These are phyloP conservation scores for Danaus melanippus DNA, from an alignment of 1,140 invertebrate species.

Conservation along the genomic window DNA sequence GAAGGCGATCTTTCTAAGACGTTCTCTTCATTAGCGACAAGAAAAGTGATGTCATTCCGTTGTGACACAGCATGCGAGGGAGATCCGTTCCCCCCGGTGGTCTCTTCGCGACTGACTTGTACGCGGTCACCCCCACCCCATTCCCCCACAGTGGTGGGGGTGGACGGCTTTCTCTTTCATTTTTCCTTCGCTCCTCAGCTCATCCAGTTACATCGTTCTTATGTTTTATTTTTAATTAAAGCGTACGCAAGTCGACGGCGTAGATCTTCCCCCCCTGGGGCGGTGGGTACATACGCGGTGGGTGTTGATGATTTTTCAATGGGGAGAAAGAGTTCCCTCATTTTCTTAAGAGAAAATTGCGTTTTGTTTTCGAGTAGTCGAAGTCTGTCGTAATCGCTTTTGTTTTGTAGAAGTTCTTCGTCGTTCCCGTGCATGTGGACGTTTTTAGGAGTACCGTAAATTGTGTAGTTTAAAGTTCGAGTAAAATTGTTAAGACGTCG, in stretches of 20 bases:
- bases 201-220: conserved; percentile 72
- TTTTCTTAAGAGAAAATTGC: conserved; percentile 73
- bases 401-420: conserved; percentile 61
- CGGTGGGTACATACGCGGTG: conserved; percentile 63
- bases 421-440: conserved; percentile 50
- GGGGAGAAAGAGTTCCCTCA: conserved; percentile 72
- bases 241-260: conserved; percentile 69
- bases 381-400: conserved; percentile 71
- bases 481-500: conserved; percentile 42
- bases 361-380: conserved; percentile 72
- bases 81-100: conserved; percentile 52
- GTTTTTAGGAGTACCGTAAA: conserved; percentile 41
- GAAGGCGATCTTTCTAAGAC: conserved; percentile 52
- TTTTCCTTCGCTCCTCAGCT: conserved; percentile 71
- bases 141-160: conserved; percentile 37
- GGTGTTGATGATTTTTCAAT: conserved; percentile 72
- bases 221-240: conserved; percentile 73
- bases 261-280: conserved; percentile 56
- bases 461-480: conserved; percentile 57
- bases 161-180: conserved; percentile 71
- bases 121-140: conserved; percentile 43
- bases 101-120: conserved; percentile 58
- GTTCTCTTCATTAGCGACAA: conserved; percentile 69
- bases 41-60: conserved; percentile 68
- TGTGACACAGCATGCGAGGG: conserved; percentile 59